Evolutionary conservation across 2,888 invertebrate species (phyloP), one percentile per base, ranked within the genome.

Genomic region (Pemphredon lugubris): DNA sequence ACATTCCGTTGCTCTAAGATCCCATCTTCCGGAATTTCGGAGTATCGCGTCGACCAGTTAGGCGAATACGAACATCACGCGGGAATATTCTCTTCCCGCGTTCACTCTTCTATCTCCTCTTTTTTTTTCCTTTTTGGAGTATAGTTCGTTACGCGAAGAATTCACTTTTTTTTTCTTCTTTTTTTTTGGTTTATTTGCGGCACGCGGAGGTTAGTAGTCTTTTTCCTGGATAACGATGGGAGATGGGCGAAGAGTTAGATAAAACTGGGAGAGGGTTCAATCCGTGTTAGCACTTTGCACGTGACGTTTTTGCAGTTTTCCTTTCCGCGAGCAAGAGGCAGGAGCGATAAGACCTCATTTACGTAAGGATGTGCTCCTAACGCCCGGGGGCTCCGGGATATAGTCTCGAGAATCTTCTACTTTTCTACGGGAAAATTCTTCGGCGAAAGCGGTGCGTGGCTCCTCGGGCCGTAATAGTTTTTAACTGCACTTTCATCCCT

Each of bases 281-380:
- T 54, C 39, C 11, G 20, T 13, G 18, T 48, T 53, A 53, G 23
- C 53, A 53, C 16, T 60, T 60, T 39, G 34, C 64, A 32, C 34
- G 64, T 57, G 51, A 70, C 58, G 55, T 55, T 71, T 57, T 65
- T 44, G 42, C 60, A 26, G 14, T 42, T 26, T 14, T 23, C 18
- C 16, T 14, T 37, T 16, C n/a, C 14, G 44, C 18, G 26, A 30
- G 11, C 32, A 39, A 40, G 65, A 37, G 73, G 72, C 66, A 72
- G 72, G 66, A 58, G 65, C 42, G 73, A 73, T 72, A 72, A 73
- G 66, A 58, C 57, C 54, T 73, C 69, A 58, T 75, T 75, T 71
- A 75, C 58, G 40, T 69, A 55, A 70, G 66, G 32, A 63, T 39
- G 42, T 16, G 53, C 40, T 51, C n/a, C 42, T 13, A 39, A 40